Conservation (phyloP, 2,113 vertebrate genomes). For the Rhineura floridana region DNA sequence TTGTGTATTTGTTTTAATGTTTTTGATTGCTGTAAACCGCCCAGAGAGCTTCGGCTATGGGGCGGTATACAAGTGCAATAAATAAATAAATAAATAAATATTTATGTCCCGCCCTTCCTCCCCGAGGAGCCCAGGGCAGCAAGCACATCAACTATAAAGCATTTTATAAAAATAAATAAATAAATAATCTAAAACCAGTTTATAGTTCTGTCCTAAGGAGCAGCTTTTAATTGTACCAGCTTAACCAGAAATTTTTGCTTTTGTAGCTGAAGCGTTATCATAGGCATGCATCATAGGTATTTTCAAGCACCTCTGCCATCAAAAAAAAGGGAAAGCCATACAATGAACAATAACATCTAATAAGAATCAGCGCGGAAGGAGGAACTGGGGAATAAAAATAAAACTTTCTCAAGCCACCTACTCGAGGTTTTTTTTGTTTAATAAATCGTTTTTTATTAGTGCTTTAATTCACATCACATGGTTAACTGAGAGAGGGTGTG, state of each 20-base stretch:
- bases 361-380: fast-evolving
- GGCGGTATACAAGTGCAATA: too few species aligned
- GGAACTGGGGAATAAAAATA: neutral
- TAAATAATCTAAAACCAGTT: too few species aligned
- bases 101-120: too few species aligned
- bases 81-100: too few species aligned
- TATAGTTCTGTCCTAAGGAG: neutral
- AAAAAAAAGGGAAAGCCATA: neutral
- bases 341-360: neutral
- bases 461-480: neutral
- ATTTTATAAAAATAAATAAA: too few species aligned
- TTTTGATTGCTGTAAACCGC: too few species aligned
- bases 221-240: neutral
- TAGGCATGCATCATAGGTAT: neutral
- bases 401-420: neutral
- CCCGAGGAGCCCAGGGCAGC: too few species aligned
- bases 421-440: neutral
- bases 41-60: too few species aligned
- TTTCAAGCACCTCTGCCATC: neutral
- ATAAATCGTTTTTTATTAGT: neutral
- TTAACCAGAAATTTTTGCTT: neutral
- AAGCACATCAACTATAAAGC: too few species aligned
- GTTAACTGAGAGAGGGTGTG: neutral
- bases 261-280: neutral
- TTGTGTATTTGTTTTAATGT: too few species aligned